phyloP scores from a whole-genome alignment of 2,888 invertebrate genomes.

The Drosophila pseudotalamancana region DNA sequence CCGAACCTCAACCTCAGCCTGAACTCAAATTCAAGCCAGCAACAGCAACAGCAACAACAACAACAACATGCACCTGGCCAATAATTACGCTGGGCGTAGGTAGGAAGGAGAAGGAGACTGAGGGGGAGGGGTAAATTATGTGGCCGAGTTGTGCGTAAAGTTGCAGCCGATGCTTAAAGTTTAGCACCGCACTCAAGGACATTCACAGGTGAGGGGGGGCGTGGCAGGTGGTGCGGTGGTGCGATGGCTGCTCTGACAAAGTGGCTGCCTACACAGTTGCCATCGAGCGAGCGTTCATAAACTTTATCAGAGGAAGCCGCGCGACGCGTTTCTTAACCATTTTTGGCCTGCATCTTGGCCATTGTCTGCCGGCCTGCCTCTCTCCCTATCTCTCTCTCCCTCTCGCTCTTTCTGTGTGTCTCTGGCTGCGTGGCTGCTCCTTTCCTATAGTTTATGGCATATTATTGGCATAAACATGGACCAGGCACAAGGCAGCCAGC shows the following conservation, averaged over 20 bases:
- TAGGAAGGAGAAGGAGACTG: neutral
- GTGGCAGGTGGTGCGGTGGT: neutral
- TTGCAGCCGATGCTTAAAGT: constrained; percentile 68
- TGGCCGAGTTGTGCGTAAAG: constrained; percentile 75
- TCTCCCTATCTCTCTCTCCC: no score
- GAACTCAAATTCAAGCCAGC: constrained; percentile 10
- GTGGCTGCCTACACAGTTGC: constrained; percentile 64
- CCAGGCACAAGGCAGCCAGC: constrained; percentile 42
- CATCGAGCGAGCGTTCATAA: constrained; percentile 63
- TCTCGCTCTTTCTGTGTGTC: no score
- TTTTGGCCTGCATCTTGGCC: constrained; percentile 39
- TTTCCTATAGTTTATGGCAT: constrained; percentile 79
- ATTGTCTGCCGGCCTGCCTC: constrained; percentile 63
- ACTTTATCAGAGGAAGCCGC: constrained; percentile 77
- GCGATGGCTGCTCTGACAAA: constrained; percentile 63
- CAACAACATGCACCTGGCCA: constrained; percentile 53
- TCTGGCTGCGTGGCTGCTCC: constrained; percentile 39
- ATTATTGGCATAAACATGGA: constrained; percentile 80
- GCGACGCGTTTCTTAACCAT: constrained; percentile 41
- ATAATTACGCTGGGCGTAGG: constrained; percentile 60
- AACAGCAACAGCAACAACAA: constrained; percentile 12
- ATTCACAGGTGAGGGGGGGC: constrained; percentile 6
- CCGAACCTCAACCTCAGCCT: neutral
- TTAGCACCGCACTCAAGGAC: constrained; percentile 72
- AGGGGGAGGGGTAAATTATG: constrained; percentile 55